Evolutionary conservation across 2,888 invertebrate genomes (phyloP).

Genomic region (Xestia c-nigrum): DNA sequence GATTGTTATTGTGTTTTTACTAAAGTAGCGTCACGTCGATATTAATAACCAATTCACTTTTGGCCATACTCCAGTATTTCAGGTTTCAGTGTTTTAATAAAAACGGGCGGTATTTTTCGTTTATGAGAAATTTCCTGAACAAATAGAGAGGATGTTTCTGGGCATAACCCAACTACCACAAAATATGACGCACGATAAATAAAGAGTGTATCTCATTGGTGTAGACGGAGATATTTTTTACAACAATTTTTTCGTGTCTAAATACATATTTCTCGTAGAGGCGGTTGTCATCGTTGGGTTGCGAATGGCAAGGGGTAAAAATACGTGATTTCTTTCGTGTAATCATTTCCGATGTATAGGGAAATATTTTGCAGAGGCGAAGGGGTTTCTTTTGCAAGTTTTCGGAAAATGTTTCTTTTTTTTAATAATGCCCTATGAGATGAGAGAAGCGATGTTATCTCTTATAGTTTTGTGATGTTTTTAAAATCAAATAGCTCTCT

Average conservation of each 20-base stretch:
- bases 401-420: background rate
- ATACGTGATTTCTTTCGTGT: conserved; percentile 30
- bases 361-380: background rate
- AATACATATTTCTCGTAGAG: conserved; percentile 36
- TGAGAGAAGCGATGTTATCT: background rate
- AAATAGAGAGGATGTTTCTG: conserved; percentile 42
- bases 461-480: background rate
- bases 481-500: too few species aligned
- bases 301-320: conserved; percentile 3
- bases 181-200: conserved; percentile 56
- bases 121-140: conserved; percentile 31
- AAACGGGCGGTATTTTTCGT: conserved; percentile 16
- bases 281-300: conserved; percentile 17
- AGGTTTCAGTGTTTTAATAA: conserved; percentile 25
- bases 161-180: conserved; percentile 51
- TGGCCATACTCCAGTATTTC: conserved; percentile 9
- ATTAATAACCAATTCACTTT: conserved; percentile 21
- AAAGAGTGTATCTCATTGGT: conserved; percentile 40
- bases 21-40: conserved; percentile 1
- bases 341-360: conserved; percentile 18
- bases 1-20: background rate
- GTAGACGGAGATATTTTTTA: conserved; percentile 44
- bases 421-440: background rate
- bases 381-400: background rate
- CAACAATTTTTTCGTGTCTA: conserved; percentile 27